A percentile compares a stretch with the other conserved stretches of the same genome.
phyloP scores from a whole-genome alignment of 2,113 vertebrate species.

The Tricholaema leucomelas region DNA sequence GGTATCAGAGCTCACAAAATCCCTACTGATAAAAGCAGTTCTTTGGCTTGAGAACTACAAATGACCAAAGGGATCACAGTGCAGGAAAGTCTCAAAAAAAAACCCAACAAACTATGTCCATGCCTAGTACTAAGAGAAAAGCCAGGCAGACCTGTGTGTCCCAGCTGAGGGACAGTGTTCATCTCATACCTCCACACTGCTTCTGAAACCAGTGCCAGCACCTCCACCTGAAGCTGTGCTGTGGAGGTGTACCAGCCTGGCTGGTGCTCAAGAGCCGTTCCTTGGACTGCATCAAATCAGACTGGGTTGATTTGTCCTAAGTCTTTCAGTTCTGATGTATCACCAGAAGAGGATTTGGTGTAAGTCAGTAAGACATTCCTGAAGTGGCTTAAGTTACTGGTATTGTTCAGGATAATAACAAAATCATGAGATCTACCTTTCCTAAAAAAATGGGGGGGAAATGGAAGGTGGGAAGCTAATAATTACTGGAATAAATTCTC shows the following conservation, averaged over 20 bases:
- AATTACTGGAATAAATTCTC: neutral
- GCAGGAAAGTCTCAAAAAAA: neutral
- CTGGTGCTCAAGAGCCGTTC: neutral
- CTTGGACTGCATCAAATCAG: neutral
- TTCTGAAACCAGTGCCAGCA: neutral
- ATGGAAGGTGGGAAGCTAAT: neutral
- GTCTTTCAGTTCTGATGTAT: neutral
- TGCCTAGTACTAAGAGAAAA: neutral
- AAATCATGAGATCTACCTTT: neutral
- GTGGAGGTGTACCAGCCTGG: neutral
- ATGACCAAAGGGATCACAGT: too few species aligned
- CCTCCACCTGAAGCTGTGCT: neutral
- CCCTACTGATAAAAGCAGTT: neutral
- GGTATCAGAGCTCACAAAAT: neutral
- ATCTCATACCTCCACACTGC: neutral
- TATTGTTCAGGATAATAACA: neutral
- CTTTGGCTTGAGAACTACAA: neutral
- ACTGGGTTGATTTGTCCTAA: fast-evolving
- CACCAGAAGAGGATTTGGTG: neutral
- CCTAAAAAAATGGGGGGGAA: neutral
- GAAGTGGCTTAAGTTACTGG: neutral
- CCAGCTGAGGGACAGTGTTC: too few species aligned
- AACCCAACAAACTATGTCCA: neutral
- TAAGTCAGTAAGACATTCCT: neutral
- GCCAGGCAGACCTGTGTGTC: neutral